A percentile compares a stretch with the other conserved stretches of the same genome.
Conservation (phyloP, 2,113 vertebrate species). For the Aegithalos caudatus region DNA sequence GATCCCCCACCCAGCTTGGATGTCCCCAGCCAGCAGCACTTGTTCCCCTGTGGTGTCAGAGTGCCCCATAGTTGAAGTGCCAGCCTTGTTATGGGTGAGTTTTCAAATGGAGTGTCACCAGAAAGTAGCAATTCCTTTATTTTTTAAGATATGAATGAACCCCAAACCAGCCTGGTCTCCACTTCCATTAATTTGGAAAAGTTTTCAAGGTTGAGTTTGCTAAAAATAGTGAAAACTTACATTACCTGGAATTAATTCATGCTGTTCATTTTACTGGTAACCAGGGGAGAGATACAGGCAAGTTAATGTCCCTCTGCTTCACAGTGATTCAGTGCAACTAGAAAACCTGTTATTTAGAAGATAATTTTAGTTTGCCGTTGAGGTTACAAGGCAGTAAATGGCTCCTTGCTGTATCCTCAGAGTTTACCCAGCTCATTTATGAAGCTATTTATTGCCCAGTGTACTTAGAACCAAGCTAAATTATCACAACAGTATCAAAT, state of each 20-base stretch:
- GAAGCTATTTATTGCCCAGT: slow-evolving; percentile 36
- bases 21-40: not conserved
- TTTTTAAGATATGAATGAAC: not conserved
- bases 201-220: slow-evolving; percentile 35
- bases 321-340: slow-evolving; percentile 67
- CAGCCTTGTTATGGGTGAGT: not conserved
- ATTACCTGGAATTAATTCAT: slow-evolving; percentile 45
- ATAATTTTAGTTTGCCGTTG: slow-evolving; percentile 67
- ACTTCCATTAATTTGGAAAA: not conserved
- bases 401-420: slow-evolving; percentile 51
- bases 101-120: not conserved
- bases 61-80: not conserved
- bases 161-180: not conserved
- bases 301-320: slow-evolving; percentile 52
- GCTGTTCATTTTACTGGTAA: slow-evolving; percentile 54
- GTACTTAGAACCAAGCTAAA: slow-evolving; percentile 53
- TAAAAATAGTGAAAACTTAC: slow-evolving; percentile 5
- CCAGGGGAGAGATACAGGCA: slow-evolving; percentile 60
- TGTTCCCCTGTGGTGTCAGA: not conserved
- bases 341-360: slow-evolving; percentile 72
- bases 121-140: not conserved
- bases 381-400: slow-evolving; percentile 70
- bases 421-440: slow-evolving; percentile 64
- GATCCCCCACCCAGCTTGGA: not conserved
- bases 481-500: slow-evolving; percentile 41